Conservation (phyloP, 2,797 vertebrate genomes). For the Protosalanx chinensis region DNA sequence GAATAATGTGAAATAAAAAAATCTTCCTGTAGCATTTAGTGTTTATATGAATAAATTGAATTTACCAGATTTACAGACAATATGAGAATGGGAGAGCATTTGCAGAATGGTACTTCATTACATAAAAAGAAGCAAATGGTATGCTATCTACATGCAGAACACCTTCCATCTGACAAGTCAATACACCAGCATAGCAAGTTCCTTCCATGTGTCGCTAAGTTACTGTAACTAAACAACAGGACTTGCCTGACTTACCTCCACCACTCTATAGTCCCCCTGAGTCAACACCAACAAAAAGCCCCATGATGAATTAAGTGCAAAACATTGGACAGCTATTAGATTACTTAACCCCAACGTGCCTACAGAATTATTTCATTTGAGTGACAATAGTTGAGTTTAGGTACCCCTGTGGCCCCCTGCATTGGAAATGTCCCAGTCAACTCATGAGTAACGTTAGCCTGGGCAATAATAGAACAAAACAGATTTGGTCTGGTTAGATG, state of each 20-base stretch:
- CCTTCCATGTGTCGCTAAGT: too few relatives aligned
- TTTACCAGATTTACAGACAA: too few relatives aligned
- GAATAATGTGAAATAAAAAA: too few relatives aligned
- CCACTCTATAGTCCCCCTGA: constrained; percentile 14
- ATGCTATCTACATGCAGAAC: too few relatives aligned
- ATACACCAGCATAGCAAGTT: too few relatives aligned
- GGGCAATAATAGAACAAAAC: neutral
- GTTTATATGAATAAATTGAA: too few relatives aligned
- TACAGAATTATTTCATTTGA: constrained; percentile 31
- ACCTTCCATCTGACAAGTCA: constrained; percentile 3
- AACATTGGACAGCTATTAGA: constrained; percentile 27
- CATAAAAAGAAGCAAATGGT: too few relatives aligned
- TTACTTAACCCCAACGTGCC: constrained; percentile 43
- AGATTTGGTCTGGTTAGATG: neutral
- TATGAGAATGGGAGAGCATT: too few relatives aligned
- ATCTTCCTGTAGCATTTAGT: too few relatives aligned
- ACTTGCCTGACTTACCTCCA: neutral
- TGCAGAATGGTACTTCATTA: too few relatives aligned
- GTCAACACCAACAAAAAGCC: constrained; percentile 42
- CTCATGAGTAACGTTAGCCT: neutral
- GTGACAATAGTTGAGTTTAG: constrained; percentile 19
- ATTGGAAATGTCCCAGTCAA: constrained; percentile 3
- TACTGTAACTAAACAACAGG: neutral
- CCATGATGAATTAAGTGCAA: constrained; percentile 35
- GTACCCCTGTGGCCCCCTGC: neutral